These are phyloP conservation scores for Cistogaster globosa DNA, from an alignment of 2,888 invertebrate species.

Conservation along the genomic window DNA sequence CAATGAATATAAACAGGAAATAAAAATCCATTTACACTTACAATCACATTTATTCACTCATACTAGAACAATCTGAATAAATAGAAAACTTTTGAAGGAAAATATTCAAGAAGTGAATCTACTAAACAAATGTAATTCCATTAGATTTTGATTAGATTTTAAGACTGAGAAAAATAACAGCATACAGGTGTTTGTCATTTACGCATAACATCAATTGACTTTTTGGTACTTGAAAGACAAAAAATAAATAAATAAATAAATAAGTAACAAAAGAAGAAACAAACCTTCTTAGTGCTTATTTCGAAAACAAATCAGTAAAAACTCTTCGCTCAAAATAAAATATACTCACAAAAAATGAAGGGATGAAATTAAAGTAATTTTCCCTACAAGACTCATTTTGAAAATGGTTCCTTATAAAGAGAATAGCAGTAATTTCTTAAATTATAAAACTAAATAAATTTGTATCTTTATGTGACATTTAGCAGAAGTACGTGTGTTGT, in stretches of 20 bases:
- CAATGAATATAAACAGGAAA: constrained; percentile 51
- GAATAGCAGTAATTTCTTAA: too few species aligned
- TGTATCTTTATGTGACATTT: too few species aligned
- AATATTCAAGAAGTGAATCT: not conserved
- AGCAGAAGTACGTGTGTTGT: too few species aligned
- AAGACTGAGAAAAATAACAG: constrained; percentile 4
- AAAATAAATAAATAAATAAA: not conserved
- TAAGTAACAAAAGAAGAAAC: not conserved
- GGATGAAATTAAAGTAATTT: not conserved
- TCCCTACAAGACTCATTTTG: too few species aligned
- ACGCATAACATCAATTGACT: constrained; percentile 60
- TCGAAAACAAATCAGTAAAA: not conserved
- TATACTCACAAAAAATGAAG: not conserved
- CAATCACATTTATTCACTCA: not conserved
- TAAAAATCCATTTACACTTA: constrained; percentile 44
- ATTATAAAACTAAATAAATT: too few species aligned
- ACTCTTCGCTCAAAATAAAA: not conserved
- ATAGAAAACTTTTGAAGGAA: constrained; percentile 28
- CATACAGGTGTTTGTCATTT: constrained; percentile 50
- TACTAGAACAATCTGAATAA: constrained; percentile 13
- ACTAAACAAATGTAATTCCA: constrained; percentile 42
- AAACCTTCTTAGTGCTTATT: constrained; percentile 5
- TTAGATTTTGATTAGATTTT: constrained; percentile 50
- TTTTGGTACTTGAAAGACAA: constrained; percentile 35
- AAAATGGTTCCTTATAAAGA: too few species aligned